These are phyloP conservation scores for Sthenelais limicola DNA, from an alignment of 2,888 invertebrate genomes.

Conservation along the genomic window DNA sequence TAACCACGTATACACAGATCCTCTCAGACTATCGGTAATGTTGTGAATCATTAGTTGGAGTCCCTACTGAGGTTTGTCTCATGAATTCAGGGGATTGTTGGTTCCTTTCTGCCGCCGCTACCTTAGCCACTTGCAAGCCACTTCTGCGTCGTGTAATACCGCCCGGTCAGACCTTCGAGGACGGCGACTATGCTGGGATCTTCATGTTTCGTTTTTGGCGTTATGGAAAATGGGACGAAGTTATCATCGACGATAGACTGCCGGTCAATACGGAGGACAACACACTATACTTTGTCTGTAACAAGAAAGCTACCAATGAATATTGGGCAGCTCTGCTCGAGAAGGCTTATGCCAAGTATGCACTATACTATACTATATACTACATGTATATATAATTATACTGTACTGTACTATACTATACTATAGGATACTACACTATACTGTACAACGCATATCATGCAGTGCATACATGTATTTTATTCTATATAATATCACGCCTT, in stretches of 20 bases:
- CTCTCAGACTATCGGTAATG: too few species aligned
- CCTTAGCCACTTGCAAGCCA: constrained; percentile 83
- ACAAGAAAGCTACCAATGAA: constrained; percentile 75
- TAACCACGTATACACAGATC: too few species aligned
- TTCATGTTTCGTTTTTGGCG: constrained; percentile 94
- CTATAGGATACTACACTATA: too few species aligned
- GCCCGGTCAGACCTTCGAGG: constrained; percentile 81
- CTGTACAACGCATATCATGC: too few species aligned
- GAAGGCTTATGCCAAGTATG: constrained; percentile 62
- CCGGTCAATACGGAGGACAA: constrained; percentile 78
- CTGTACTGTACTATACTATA: too few species aligned
- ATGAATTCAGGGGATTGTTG: constrained; percentile 85
- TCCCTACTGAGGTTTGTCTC: background rate
- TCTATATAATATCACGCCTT: too few species aligned
- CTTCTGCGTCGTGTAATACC: constrained; percentile 96
- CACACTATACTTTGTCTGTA: constrained; percentile 78
- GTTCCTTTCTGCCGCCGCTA: constrained; percentile 94
- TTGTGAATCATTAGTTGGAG: too few species aligned
- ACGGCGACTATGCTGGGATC: constrained; percentile 74
- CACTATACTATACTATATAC: too few species aligned
- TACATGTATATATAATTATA: too few species aligned
- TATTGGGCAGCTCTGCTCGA: constrained; percentile 86
- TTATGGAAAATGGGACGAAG: constrained; percentile 84
- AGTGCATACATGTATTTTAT: too few species aligned
- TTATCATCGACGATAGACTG: constrained; percentile 83